phyloP scores from a whole-genome alignment of 2,888 invertebrate genomes.

The Drosophila rubida region DNA sequence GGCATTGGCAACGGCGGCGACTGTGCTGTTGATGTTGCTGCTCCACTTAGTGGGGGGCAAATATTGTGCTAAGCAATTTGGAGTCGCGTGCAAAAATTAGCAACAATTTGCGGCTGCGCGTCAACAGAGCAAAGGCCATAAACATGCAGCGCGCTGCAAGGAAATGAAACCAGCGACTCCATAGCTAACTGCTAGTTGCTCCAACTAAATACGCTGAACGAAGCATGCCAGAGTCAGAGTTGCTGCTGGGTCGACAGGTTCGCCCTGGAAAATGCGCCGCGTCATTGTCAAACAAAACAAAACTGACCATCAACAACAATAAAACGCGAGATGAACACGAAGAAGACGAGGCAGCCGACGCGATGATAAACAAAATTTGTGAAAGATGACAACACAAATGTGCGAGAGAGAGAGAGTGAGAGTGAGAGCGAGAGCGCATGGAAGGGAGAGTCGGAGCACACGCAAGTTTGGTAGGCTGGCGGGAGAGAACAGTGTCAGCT shows the following conservation, averaged over 20 bases:
- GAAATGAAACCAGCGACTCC: conserved; percentile 5
- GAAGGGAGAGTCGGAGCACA: background rate
- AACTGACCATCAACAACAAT: conserved; percentile 73
- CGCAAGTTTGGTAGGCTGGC: no score
- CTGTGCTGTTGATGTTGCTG: conserved; percentile 10
- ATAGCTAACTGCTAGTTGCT: conserved; percentile 3
- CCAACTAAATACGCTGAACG: conserved; percentile 45
- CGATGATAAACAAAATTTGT: conserved; percentile 60
- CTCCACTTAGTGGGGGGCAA: conserved; percentile 64
- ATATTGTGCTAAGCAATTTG: conserved; percentile 59
- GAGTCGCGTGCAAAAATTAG: conserved; percentile 64
- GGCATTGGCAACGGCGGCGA: conserved; percentile 40
- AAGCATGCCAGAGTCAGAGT: background rate
- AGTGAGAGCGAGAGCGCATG: background rate
- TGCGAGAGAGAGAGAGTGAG: background rate
- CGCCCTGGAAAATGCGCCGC: conserved; percentile 66
- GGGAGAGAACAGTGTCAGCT: conserved; percentile 16
- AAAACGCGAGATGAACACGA: conserved; percentile 4
- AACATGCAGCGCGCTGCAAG: background rate
- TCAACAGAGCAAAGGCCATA: conserved; percentile 32
- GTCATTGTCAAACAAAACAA: conserved; percentile 71
- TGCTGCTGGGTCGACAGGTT: conserved; percentile 22
- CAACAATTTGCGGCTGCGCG: conserved; percentile 60
- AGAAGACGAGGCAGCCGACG: conserved; percentile 8
- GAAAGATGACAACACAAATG: conserved; percentile 27